Evolutionary conservation across 2,113 vertebrate species (phyloP).

Genomic region (Pimephales promelas): DNA sequence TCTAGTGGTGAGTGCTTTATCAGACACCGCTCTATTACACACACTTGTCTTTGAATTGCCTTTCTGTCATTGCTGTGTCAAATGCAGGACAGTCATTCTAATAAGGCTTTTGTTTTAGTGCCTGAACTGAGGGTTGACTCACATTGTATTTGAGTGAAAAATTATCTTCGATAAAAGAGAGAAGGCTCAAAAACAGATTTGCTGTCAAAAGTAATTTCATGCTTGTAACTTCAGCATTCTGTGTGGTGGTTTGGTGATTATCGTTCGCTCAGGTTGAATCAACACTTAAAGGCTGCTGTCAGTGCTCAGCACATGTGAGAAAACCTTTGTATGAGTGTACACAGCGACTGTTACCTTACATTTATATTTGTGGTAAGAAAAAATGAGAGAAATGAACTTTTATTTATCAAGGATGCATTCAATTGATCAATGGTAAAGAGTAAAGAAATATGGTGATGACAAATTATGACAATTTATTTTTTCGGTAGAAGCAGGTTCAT

Average conservation of each 20-base stretch:
- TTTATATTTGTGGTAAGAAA: no score
- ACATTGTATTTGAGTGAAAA: constrained; percentile 39
- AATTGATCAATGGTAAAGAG: no score
- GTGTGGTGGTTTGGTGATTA: constrained; percentile 35
- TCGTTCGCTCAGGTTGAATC: constrained; percentile 17
- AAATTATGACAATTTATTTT: no score
- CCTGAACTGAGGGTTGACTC: constrained; percentile 8
- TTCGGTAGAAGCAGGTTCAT: no score
- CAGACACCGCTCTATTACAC: constrained; percentile 25
- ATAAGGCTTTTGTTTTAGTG: constrained; percentile 27
- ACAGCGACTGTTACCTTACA: neutral
- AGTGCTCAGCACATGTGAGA: constrained; percentile 19
- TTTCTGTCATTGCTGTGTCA: constrained; percentile 32
- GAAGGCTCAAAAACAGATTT: constrained; percentile 35
- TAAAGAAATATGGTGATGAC: no score
- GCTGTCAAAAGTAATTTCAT: constrained; percentile 53
- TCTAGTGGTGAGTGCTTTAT: constrained; percentile 28
- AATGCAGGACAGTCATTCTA: constrained; percentile 24
- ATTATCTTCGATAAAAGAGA: constrained; percentile 31
- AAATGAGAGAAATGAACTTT: no score
- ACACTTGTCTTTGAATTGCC: constrained; percentile 42
- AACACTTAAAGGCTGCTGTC: constrained; percentile 43
- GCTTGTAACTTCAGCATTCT: constrained; percentile 46
- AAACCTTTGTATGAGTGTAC: constrained; percentile 15
- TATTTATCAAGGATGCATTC: no score